Evolutionary conservation across 2,113 vertebrate genomes (phyloP), one percentile per base, ranked within the genome.

Genomic region (Hippocampus barbouri): DNA sequence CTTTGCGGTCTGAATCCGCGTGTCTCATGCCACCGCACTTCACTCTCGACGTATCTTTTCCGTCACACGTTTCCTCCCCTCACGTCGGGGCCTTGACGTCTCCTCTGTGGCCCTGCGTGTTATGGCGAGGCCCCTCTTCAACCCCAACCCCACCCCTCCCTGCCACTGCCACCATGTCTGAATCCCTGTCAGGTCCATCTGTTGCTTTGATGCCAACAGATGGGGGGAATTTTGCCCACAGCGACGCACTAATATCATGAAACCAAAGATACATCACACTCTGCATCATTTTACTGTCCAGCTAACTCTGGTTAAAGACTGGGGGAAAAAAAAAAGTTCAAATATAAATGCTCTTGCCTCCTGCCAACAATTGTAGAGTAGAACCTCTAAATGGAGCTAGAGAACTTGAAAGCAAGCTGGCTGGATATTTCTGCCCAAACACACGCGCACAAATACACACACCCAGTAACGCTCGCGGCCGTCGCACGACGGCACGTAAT

Each of bases 141-240:
- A 27, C 56, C 49, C 57, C 59, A 53, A 20, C n/a, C n/a, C 23
- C 71, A 59, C 2, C 30, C 47, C 23, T 15, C n/a, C 30, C 69
- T 61, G 47, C 40, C 64, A 15, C 49, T 30, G 1, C 66, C 59
- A 70, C 54, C 45, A 54, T 70, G 70, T 74, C 71, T 71, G 65
- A 71, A 41, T 83, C 64, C 43, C 74, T 82, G 83, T 79, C 83
- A 79, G 75, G 69, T 78, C 81, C 70, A 79, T 81, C 77, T 81
- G 79, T 70, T 25, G n/a, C 64, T 66, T 68, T 70, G 75, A 41
- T 16, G 0, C 61, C 59, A 47, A 61, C 64, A 63, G 59, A 53
- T 80, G 61, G 23, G 65, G 40, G 40, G 64, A 69, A 54, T 73
- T 71, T 67, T 62, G 64, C 56, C 79, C 40, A 59, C 61, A 74